These are phyloP conservation scores for Peromyscus leucopus DNA, from an alignment of 2,113 vertebrate species.

Conservation along the genomic window DNA sequence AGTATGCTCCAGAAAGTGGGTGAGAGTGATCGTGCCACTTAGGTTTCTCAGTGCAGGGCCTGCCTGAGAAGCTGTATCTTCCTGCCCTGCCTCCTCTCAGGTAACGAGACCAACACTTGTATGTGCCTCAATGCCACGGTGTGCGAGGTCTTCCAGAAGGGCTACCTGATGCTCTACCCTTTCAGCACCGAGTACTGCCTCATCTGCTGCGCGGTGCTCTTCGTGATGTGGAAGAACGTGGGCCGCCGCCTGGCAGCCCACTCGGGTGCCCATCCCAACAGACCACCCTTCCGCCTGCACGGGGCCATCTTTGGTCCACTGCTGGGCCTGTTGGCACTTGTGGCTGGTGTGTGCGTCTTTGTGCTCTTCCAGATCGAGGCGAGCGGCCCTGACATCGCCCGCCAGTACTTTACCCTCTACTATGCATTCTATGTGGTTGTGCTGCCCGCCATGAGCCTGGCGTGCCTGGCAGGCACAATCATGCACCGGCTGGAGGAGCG, in stretches of 20 bases:
- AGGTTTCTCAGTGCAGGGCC: not conserved
- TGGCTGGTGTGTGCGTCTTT: constrained; percentile 87
- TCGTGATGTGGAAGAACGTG: constrained; percentile 96
- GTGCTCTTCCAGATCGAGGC: constrained; percentile 92
- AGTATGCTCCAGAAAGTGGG: not conserved
- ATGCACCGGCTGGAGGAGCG: constrained; percentile 89
- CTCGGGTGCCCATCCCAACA: fast-evolving
- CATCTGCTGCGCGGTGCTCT: constrained; percentile 91
- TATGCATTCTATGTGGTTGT: constrained; percentile 90
- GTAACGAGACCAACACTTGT: constrained; percentile 81
- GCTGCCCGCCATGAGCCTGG: constrained; percentile 91
- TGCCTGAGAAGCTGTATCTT: not conserved
- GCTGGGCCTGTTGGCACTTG: constrained; percentile 86
- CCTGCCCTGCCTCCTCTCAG: constrained; percentile 66
- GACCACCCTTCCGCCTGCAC: constrained; percentile 84
- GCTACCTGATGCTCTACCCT: constrained; percentile 93
- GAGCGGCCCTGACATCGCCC: constrained; percentile 47
- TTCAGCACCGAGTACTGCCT: constrained; percentile 95
- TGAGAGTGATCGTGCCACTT: fast-evolving
- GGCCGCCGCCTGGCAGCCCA: constrained; percentile 85
- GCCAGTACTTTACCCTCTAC: constrained; percentile 88
- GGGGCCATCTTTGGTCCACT: constrained; percentile 87
- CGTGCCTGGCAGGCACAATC: constrained; percentile 86
- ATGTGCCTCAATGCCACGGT: constrained; percentile 81
- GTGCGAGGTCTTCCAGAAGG: constrained; percentile 91